Conservation (phyloP, 2,797 vertebrate species). For the Triplophysa bombifrons region DNA sequence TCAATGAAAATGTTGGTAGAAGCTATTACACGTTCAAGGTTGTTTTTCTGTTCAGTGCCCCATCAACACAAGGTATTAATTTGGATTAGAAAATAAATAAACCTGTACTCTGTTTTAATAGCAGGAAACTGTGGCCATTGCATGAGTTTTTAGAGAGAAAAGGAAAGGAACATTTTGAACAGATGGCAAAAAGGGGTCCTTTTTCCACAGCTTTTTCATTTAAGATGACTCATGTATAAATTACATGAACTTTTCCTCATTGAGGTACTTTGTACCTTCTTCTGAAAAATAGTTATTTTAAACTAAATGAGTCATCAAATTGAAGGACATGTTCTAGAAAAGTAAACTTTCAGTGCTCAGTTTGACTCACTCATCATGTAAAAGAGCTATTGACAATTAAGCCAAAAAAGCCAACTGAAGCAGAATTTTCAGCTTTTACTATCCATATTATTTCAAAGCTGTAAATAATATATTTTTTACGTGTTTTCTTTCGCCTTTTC, state of each 20-base stretch:
- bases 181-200: neutral
- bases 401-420: constrained; percentile 14
- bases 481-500: too few species aligned
- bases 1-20: neutral
- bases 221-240: neutral
- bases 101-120: neutral
- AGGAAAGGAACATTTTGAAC: neutral
- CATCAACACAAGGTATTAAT: too few species aligned
- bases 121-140: neutral
- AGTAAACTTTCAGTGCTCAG: constrained; percentile 16
- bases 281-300: constrained; percentile 4
- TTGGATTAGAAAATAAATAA: too few species aligned
- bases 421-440: constrained; percentile 6
- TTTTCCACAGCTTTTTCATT: neutral
- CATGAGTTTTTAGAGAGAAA: neutral
- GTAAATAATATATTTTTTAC: too few species aligned
- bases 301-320: constrained; percentile 33
- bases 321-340: constrained; percentile 26
- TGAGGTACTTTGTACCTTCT: neutral
- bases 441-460: too few species aligned
- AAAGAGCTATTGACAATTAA: constrained; percentile 4
- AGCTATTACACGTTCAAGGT: too few species aligned
- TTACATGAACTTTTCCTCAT: neutral
- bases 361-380: neutral
- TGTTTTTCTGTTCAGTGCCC: too few species aligned